Evolutionary conservation across 2,113 vertebrate genomes (phyloP), one percentile per base, ranked within the genome.

Genomic region (Arvicanthis niloticus): DNA sequence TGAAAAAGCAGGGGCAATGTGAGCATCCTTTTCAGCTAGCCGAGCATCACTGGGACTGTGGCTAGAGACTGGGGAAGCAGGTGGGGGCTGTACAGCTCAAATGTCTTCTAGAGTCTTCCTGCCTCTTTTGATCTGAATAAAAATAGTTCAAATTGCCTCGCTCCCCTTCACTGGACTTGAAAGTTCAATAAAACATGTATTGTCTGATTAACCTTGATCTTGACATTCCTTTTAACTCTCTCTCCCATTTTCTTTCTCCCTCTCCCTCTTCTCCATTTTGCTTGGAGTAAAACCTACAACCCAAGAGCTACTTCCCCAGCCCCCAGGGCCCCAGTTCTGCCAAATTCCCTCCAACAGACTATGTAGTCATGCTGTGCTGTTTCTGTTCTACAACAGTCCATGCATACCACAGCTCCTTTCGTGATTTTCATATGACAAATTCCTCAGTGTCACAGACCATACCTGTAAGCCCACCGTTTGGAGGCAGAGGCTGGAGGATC

Each of bases 1-100:
- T 78, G 72, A 34, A 60, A 91, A 95, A 82, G 82, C 78, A 93
- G 89, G 86, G 73, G 34, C 93, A 73, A 7, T 77, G 95, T 67
- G 91, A 67, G 80, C 90, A 34, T 60, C 65, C 76, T 42, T 10
- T 65, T 91, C 68, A 37, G 0, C 88, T 86, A 88, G 89, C 42
- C 15, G 40, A 75, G 80, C 48, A 22, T 88, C 96, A 42, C 29
- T 22, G 0, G 42, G 37, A 70, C 40, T 48, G 17, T 86, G 48
- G 51, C 16, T 88, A 45, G 37, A 19, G 45, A 11, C 29, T 31
- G 1, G 45, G 45, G 76, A 40, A 53, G 70, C 15, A n/a, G 51
- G 72, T 6, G 7, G 17, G 29, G n/a, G 21, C 76, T 60, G 2
- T 34, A 7, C 3, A 72, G 24, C 34, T 88, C 88, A 70, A 11